A percentile compares a stretch with the other conserved stretches of the same genome.
These are phyloP conservation scores for Acanthurus leucopareius DNA, from an alignment of 2,797 vertebrate genomes.

Conservation along the genomic window DNA sequence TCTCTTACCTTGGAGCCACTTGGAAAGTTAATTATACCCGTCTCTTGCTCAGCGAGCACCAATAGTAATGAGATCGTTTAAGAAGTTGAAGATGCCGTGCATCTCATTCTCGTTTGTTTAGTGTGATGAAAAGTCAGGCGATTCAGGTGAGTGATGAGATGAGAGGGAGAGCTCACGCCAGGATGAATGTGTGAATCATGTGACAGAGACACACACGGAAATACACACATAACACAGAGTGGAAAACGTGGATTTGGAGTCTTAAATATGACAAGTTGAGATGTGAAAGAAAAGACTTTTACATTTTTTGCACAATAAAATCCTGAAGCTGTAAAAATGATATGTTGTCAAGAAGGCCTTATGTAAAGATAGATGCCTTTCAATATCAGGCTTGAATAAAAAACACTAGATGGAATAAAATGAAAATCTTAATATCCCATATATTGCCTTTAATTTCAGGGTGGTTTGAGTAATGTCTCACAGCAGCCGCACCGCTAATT, in stretches of 20 bases:
- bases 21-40: slow-evolving; percentile 68
- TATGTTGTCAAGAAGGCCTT: background rate
- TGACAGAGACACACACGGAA: background rate
- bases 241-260: background rate
- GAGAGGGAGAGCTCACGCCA: background rate
- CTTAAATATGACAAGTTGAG: background rate
- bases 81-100: slow-evolving; percentile 28
- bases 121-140: background rate
- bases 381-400: background rate
- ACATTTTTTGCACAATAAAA: background rate
- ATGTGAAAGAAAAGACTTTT: background rate
- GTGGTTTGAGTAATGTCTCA: background rate
- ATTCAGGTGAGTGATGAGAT: slow-evolving; percentile 8
- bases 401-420: slow-evolving; percentile 6
- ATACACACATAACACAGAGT: background rate
- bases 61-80: slow-evolving; percentile 39
- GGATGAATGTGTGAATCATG: background rate
- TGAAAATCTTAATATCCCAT: background rate
- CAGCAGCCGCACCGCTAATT: background rate
- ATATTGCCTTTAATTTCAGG: background rate
- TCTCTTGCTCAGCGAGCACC: slow-evolving; percentile 26
- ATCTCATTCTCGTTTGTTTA: slow-evolving; percentile 40
- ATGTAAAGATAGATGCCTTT: background rate
- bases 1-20: slow-evolving; percentile 42
- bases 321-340: background rate